Conservation (phyloP, 2,888 invertebrate species). For the Yponomeuta plumbellus region DNA sequence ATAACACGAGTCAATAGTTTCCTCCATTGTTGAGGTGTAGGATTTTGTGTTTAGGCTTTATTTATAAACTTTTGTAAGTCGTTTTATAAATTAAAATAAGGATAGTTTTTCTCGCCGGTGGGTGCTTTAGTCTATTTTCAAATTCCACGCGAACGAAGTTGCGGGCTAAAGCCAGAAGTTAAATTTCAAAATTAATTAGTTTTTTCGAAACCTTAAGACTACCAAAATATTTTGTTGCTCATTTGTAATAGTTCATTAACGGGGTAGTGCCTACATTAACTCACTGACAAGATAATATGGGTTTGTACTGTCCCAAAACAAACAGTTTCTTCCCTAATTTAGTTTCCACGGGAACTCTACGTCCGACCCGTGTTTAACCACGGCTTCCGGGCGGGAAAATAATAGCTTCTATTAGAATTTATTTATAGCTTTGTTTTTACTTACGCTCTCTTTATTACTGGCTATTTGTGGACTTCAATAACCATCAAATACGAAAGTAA, state of each 20-base stretch:
- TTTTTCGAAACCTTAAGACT: neutral
- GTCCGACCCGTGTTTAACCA: neutral
- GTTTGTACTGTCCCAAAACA: neutral
- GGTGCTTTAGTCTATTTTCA: no score
- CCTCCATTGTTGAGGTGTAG: no score
- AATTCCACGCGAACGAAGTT: no score
- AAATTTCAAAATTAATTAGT: no score
- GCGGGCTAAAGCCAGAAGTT: no score
- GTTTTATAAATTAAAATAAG: no score
- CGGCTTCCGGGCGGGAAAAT: neutral
- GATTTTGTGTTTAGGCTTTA: no score
- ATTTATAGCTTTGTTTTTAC: neutral
- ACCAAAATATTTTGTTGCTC: neutral
- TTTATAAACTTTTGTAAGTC: no score
- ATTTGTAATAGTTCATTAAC: neutral
- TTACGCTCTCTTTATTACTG: neutral
- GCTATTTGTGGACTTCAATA: neutral
- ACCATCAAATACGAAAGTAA: neutral
- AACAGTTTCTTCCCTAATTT: neutral
- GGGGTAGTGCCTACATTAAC: neutral
- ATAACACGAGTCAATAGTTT: no score
- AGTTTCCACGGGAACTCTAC: neutral
- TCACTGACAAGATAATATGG: neutral
- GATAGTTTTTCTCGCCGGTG: no score
- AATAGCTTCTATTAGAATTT: neutral